Evolutionary conservation across 2,888 invertebrate species (phyloP).

Genomic region (Leucoma salicis): DNA sequence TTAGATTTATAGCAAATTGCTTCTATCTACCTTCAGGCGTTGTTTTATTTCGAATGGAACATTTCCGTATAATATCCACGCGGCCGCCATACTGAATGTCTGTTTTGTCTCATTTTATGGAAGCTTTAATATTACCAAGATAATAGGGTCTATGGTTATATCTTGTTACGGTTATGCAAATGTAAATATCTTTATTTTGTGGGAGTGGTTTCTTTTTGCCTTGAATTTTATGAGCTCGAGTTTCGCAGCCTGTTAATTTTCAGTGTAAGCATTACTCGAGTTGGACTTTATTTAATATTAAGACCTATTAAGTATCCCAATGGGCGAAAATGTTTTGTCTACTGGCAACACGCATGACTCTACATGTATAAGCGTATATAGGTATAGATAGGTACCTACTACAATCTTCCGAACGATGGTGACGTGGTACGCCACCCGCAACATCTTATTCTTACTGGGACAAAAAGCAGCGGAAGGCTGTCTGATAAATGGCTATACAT

Average conservation of each 20-base stretch:
- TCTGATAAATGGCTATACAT: too few species aligned
- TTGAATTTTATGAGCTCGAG: not conserved
- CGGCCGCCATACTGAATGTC: constrained; percentile 27
- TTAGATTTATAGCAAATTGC: constrained; percentile 77
- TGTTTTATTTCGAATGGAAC: constrained; percentile 62
- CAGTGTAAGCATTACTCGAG: too few species aligned
- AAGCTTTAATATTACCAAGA: constrained; percentile 20
- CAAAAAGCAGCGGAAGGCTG: too few species aligned
- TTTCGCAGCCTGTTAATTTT: not conserved
- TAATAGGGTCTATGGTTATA: constrained; percentile 22
- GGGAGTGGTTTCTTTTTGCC: not conserved
- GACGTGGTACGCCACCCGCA: too few species aligned
- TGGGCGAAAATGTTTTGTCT: too few species aligned
- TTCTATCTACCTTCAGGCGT: constrained; percentile 62
- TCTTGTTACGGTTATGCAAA: constrained; percentile 12
- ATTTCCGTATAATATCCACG: constrained; percentile 36
- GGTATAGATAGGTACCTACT: too few species aligned
- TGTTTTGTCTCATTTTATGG: constrained; percentile 29
- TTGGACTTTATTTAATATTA: too few species aligned
- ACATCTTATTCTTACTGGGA: too few species aligned
- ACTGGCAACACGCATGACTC: too few species aligned
- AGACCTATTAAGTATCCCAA: too few species aligned
- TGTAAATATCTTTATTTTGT: not conserved
- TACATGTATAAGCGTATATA: too few species aligned
- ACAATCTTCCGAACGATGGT: too few species aligned